Percentiles rank a stretch among this genome's conserved stretches.
phyloP scores from a whole-genome alignment of 2,888 invertebrate species.

The Melanostoma mellinum region DNA sequence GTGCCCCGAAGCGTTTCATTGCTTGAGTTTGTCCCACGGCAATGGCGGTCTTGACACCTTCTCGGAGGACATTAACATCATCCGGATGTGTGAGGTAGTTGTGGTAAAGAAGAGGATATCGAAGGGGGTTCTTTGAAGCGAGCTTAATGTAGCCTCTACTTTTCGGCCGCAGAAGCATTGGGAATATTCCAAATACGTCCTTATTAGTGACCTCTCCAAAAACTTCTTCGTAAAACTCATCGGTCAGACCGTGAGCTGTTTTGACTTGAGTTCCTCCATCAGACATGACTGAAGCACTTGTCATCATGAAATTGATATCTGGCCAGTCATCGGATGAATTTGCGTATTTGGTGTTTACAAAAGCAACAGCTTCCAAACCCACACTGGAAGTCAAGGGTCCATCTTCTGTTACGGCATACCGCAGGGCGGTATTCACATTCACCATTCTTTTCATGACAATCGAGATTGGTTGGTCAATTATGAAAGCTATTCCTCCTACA shows the following conservation, averaged over 20 bases:
- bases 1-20: slow-evolving; percentile 90
- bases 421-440: slow-evolving; percentile 90
- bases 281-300: slow-evolving; percentile 90
- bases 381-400: slow-evolving; percentile 94
- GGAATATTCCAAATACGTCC: slow-evolving; percentile 92
- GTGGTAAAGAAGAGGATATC: slow-evolving; percentile 94
- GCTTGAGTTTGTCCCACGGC: slow-evolving; percentile 91
- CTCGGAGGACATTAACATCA: slow-evolving; percentile 91
- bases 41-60: slow-evolving; percentile 93
- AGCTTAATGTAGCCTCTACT: slow-evolving; percentile 91
- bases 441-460: slow-evolving; percentile 91
- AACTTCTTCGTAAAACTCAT: slow-evolving; percentile 91
- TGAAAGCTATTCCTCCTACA: slow-evolving; percentile 91
- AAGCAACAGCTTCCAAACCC: slow-evolving; percentile 93
- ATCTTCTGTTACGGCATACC: slow-evolving; percentile 93
- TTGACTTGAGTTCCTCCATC: slow-evolving; percentile 93
- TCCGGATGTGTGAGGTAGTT: slow-evolving; percentile 95
- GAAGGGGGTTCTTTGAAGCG: slow-evolving; percentile 86
- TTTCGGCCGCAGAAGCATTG: slow-evolving; percentile 94
- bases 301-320: slow-evolving; percentile 95
- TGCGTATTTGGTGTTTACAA: slow-evolving; percentile 94
- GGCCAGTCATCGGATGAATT: slow-evolving; percentile 95
- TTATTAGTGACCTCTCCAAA: slow-evolving; percentile 87
- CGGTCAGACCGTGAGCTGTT: slow-evolving; percentile 90
- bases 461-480: slow-evolving; percentile 91